phyloP scores from a whole-genome alignment of 2,113 vertebrate genomes.

The Rhea americana region DNA sequence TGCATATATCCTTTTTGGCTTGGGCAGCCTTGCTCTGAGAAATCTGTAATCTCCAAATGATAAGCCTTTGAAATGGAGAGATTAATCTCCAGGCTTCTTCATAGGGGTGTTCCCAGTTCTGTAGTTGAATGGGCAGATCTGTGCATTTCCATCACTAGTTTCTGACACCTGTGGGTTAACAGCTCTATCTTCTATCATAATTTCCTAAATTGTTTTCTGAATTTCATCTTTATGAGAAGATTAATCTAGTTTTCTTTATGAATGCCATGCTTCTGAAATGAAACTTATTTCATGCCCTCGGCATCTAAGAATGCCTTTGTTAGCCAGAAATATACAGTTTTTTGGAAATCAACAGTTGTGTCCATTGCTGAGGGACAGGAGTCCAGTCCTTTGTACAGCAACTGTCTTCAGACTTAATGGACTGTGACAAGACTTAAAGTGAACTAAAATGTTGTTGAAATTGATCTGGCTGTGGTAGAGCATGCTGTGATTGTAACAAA shows the following conservation, averaged over 20 bases:
- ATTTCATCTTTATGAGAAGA: not conserved
- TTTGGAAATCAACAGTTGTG: not conserved
- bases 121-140: not conserved
- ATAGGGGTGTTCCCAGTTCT: not conserved
- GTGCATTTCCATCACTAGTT: not conserved
- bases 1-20: not conserved
- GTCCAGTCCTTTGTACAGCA: not conserved
- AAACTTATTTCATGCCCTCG: not conserved
- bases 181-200: not conserved
- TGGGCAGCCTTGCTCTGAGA: not conserved
- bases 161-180: not conserved
- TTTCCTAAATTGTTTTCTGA: not conserved
- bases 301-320: not conserved
- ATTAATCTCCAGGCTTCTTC: not conserved
- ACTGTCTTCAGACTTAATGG: not conserved
- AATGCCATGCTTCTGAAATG: not conserved
- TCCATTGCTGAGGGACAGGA: not conserved
- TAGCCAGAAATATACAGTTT: not conserved
- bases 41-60: not conserved
- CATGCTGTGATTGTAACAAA: accelerated
- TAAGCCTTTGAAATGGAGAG: not conserved
- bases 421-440: not conserved
- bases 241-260: not conserved
- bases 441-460: not conserved
- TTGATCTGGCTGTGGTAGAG: not conserved